Percentiles rank a stretch among this genome's conserved stretches.
Evolutionary conservation across 2,797 vertebrate genomes (phyloP).

Genomic region (Apodemus agrarius): DNA sequence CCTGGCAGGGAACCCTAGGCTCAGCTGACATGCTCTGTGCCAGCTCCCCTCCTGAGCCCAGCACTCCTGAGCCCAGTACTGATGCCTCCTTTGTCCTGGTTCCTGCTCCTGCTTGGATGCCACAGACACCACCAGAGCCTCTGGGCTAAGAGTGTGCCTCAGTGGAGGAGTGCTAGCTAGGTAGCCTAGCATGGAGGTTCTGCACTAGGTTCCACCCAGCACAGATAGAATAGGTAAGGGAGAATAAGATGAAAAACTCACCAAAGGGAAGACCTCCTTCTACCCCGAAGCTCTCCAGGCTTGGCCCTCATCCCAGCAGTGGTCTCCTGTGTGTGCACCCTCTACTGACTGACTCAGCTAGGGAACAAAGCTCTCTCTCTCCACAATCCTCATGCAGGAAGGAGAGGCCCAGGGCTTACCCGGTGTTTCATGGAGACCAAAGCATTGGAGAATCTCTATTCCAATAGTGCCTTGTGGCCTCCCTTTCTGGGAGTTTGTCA

Average conservation of each 20-base stretch:
- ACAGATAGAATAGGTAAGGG: neutral
- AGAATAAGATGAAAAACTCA: neutral
- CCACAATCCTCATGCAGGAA: neutral
- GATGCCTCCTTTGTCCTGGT: neutral
- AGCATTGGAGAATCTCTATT: constrained; percentile 93
- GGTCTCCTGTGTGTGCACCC: neutral
- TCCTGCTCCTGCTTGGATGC: neutral
- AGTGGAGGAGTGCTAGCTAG: neutral
- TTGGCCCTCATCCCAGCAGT: rapidly evolving
- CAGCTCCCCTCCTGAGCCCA: neutral
- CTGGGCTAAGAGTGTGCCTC: neutral
- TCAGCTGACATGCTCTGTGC: neutral
- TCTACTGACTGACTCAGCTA: neutral
- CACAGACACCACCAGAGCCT: neutral
- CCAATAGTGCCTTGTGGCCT: constrained; percentile 95
- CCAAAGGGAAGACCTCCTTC: neutral
- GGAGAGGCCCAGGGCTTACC: constrained; percentile 87
- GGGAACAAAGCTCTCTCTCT: neutral
- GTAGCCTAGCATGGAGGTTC: neutral
- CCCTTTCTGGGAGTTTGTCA: constrained; percentile 98
- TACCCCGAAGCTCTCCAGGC: too few species aligned
- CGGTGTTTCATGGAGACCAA: constrained; percentile 98
- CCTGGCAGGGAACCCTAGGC: neutral
- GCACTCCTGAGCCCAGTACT: too few species aligned
- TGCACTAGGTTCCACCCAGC: neutral